Conservation (phyloP, 2,888 invertebrate species). For the Nomada hirtipes region DNA sequence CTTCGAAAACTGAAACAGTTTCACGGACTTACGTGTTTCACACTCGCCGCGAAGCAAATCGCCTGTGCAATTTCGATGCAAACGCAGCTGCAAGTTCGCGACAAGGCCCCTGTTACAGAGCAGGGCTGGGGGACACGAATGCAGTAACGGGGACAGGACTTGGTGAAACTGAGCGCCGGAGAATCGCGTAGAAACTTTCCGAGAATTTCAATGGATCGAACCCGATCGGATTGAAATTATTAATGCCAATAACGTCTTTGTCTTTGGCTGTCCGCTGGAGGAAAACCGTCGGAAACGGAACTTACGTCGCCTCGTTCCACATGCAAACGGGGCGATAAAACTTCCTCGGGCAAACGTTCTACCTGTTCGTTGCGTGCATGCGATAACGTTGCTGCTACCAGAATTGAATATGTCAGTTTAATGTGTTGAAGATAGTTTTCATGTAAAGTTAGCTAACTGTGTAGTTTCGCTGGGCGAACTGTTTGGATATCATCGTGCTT, state of each 20-base stretch:
- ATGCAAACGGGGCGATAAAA: conserved; percentile 29
- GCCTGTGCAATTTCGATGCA: conserved; percentile 41
- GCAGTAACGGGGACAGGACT: conserved; percentile 33
- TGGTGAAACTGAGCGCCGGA: conserved; percentile 34
- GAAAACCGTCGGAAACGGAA: conserved; percentile 29
- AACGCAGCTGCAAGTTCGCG: conserved; percentile 52
- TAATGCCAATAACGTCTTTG: conserved; percentile 50
- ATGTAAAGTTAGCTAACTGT: not conserved
- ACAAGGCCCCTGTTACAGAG: conserved; percentile 36
- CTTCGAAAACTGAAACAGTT: conserved; percentile 18
- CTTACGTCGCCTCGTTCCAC: conserved; percentile 1
- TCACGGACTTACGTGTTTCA: conserved; percentile 6
- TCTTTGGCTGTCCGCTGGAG: conserved; percentile 6
- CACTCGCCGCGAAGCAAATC: conserved; percentile 6
- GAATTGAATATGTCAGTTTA: conserved; percentile 11
- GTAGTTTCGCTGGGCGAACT: not conserved
- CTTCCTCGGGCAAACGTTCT: conserved; percentile 13
- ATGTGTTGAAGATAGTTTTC: not conserved
- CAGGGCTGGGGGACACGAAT: conserved; percentile 31
- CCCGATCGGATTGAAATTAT: conserved; percentile 51
- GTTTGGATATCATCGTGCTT: not conserved
- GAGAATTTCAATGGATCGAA: conserved; percentile 47
- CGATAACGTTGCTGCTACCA: not conserved
- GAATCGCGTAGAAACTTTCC: conserved; percentile 63
- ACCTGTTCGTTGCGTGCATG: not conserved